Evolutionary conservation across 2,888 invertebrate genomes (phyloP), one percentile per base, ranked within the genome.

Genomic region (Spilarctia lutea): DNA sequence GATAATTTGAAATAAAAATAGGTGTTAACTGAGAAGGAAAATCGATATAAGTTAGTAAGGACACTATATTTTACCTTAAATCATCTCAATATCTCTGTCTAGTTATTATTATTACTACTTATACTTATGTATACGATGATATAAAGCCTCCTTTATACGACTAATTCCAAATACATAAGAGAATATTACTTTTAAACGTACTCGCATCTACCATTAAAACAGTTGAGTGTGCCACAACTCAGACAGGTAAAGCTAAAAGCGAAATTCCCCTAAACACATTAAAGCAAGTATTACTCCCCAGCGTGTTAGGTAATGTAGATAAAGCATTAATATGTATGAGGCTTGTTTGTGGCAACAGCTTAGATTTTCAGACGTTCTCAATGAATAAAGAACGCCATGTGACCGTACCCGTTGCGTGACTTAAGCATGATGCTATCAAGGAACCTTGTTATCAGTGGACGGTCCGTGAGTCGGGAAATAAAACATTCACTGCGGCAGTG

Each of bases 271-370:
- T 88, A 91, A 92, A 93, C 90, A 93, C 93, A 92, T 92, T 92
- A 92, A 90, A 89, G 88, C 88, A 87, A 86, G 88, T 89, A 89
- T 89, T 87, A 87, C 89, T 91, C 89, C 86, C 87, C 84, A 81
- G 88, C 87, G 89, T 88, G 89, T 90, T 90, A 89, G 91, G 90
- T 89, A 92, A 93, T 92, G 94, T 92, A 92, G 91, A 93, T 92
- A 93, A 92, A 91, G 90, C 92, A 95, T 95, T 92, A 94, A 94
- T 94, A 94, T 95, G 95, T 93, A 95, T 94, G 94, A 94, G 90
- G 79, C 92, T 92, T 94, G 94, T 93, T 93, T 93, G 93, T 87
- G 91, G 92, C 82, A 85, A 89, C 86, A 87, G 89, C 90, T 93
- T 92, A 92, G 94, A 94, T 94, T 94, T 93, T 89, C 90, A 90